These are phyloP conservation scores for Drosophila affinis DNA, from an alignment of 2,888 invertebrate species.

Conservation along the genomic window DNA sequence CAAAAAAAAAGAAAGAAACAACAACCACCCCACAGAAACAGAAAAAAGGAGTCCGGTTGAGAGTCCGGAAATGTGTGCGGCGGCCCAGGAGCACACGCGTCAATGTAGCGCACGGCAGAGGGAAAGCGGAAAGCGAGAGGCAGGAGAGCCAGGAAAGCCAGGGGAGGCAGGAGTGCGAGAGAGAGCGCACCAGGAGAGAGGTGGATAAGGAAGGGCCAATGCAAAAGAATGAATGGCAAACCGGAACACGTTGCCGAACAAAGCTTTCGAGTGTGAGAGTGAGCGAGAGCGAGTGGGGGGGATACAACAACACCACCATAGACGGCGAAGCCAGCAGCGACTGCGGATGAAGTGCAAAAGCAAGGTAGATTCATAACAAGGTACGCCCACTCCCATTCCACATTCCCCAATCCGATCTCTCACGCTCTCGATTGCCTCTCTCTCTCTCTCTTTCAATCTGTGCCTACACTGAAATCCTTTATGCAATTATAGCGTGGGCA, in stretches of 20 bases:
- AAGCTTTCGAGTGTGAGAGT: neutral
- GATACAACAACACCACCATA: constrained; percentile 74
- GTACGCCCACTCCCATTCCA: neutral
- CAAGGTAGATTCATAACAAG: neutral
- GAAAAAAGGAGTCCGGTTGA: constrained; percentile 23
- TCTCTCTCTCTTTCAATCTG: neutral
- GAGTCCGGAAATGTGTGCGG: constrained; percentile 61
- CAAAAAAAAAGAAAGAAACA: constrained; percentile 27
- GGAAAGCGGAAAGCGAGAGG: constrained; percentile 13
- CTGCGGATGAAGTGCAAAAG: neutral
- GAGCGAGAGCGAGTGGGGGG: constrained; percentile 10
- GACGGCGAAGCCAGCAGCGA: constrained; percentile 13
- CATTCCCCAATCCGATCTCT: no score
- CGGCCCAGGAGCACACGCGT: constrained; percentile 50
- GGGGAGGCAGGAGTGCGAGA: neutral
- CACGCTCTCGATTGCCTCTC: neutral
- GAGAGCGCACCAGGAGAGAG: constrained; percentile 4
- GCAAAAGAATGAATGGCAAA: constrained; percentile 54
- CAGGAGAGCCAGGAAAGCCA: constrained; percentile 22
- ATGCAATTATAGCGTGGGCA: no score
- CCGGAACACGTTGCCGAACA: constrained; percentile 60
- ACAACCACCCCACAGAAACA: constrained; percentile 50
- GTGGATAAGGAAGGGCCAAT: constrained; percentile 7
- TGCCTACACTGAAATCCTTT: neutral
- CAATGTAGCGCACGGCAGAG: constrained; percentile 27